Percentiles rank a stretch among this genome's conserved stretches.
phyloP scores from a whole-genome alignment of 2,113 vertebrate genomes.

The Xenotilapia longispinis region DNA sequence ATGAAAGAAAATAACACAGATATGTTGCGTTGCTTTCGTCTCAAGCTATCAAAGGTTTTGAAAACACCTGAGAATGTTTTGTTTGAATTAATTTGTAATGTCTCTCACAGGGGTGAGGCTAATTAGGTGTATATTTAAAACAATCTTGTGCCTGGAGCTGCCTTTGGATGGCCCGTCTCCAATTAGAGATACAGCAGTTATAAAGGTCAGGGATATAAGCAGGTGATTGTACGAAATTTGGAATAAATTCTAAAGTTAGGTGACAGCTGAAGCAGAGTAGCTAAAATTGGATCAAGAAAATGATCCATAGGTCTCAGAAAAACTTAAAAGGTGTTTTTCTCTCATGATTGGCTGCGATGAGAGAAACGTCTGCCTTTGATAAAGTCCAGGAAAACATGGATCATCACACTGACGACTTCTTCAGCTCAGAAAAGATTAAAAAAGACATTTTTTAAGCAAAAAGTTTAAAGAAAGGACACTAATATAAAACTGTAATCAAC shows the following conservation, averaged over 20 bases:
- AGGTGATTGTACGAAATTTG: background rate
- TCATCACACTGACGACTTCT: slow-evolving; percentile 22
- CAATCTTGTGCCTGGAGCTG: background rate
- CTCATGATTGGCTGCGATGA: background rate
- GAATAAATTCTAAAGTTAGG: slow-evolving; percentile 6
- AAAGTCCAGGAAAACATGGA: slow-evolving; percentile 14
- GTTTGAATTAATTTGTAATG: background rate
- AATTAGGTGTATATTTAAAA: background rate
- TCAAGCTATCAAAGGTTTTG: background rate
- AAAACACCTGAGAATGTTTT: background rate
- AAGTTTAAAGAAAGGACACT: background rate
- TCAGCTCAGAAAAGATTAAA: slow-evolving; percentile 14
- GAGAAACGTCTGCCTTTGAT: background rate
- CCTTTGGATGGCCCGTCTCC: background rate
- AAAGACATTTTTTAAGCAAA: background rate
- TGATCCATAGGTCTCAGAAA: background rate
- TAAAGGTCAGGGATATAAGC: background rate
- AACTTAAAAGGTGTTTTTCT: background rate
- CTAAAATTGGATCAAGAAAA: slow-evolving; percentile 34
- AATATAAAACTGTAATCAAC: background rate
- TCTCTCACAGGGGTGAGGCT: background rate
- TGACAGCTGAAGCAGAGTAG: background rate
- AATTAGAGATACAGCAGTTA: background rate
- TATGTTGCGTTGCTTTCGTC: background rate
- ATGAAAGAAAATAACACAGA: background rate